Conservation (phyloP, 2,888 invertebrate species). For the Acanthoscelides obtectus region DNA sequence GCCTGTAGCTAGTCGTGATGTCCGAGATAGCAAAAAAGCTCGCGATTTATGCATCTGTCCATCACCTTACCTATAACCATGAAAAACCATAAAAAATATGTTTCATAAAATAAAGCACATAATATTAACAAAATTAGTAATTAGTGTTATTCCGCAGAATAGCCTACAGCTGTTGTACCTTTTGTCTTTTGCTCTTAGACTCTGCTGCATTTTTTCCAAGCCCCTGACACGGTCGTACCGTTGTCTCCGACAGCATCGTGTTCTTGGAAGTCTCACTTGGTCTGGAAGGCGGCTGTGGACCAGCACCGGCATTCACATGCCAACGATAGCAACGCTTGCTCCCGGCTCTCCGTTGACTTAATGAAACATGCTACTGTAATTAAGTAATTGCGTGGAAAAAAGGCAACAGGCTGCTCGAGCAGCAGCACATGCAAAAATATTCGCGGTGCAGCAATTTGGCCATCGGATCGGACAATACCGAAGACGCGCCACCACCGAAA, state of each 20-base stretch:
- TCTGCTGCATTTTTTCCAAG: neutral
- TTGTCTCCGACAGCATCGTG: neutral
- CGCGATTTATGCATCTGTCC: no score
- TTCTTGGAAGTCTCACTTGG: conserved; percentile 14
- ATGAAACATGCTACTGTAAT: conserved; percentile 35
- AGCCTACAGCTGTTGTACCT: no score
- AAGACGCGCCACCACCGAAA: neutral
- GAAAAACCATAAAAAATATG: no score
- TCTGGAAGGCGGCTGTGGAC: neutral
- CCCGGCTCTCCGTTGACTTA: conserved; percentile 25
- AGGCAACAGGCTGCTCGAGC: neutral
- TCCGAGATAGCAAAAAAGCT: no score
- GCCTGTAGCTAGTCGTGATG: no score
- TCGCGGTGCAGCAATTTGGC: neutral
- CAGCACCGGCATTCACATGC: neutral
- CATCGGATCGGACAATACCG: neutral
- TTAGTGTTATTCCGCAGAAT: no score
- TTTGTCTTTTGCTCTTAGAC: neutral
- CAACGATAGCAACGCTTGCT: neutral
- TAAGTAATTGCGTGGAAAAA: conserved; percentile 33
- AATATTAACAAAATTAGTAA: no score
- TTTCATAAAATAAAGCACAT: no score
- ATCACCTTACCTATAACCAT: no score
- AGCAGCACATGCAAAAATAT: conserved; percentile 22
- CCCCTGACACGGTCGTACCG: neutral